These are phyloP conservation scores for Drosophila repletoides DNA, from an alignment of 1,140 invertebrate species.

Conservation along the genomic window DNA sequence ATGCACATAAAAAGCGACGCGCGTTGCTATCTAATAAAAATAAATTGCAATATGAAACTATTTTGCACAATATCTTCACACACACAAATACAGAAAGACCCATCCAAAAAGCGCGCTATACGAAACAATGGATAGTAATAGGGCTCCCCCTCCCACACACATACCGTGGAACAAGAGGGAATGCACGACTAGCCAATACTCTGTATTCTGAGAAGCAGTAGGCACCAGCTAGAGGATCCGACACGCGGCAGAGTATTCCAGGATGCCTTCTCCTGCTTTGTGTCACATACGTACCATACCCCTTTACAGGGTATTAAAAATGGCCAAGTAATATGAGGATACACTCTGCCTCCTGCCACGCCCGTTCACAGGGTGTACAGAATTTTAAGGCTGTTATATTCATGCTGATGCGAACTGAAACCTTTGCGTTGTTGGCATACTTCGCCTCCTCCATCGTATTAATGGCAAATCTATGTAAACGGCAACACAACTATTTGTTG, in stretches of 20 bases:
- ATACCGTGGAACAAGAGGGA: too few relatives aligned
- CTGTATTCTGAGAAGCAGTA: too few relatives aligned
- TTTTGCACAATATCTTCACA: conserved; percentile 17
- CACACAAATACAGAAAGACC: background rate
- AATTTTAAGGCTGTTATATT: conserved; percentile 30
- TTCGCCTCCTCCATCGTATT: conserved; percentile 3
- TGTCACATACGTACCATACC: too few relatives aligned
- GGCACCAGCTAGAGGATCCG: too few relatives aligned
- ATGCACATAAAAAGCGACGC: conserved; percentile 34
- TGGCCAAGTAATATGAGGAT: conserved; percentile 26
- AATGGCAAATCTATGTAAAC: conserved; percentile 49
- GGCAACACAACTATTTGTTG: background rate
- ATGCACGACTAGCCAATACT: too few relatives aligned
- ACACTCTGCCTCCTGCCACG: background rate
- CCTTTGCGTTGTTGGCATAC: conserved; percentile 13
- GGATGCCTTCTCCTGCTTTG: too few relatives aligned
- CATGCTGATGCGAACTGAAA: conserved; percentile 15
- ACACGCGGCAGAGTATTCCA: too few relatives aligned
- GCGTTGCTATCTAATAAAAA: conserved; percentile 48
- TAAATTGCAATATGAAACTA: conserved; percentile 75
- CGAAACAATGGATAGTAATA: conserved; percentile 16
- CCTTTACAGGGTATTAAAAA: background rate
- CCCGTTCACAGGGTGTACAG: background rate
- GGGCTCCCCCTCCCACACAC: background rate
- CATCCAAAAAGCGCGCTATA: background rate